Percentiles rank a stretch among this genome's conserved stretches.
These are phyloP conservation scores for Sebastes oblongus DNA, from an alignment of 2,797 vertebrate genomes.

Conservation along the genomic window DNA sequence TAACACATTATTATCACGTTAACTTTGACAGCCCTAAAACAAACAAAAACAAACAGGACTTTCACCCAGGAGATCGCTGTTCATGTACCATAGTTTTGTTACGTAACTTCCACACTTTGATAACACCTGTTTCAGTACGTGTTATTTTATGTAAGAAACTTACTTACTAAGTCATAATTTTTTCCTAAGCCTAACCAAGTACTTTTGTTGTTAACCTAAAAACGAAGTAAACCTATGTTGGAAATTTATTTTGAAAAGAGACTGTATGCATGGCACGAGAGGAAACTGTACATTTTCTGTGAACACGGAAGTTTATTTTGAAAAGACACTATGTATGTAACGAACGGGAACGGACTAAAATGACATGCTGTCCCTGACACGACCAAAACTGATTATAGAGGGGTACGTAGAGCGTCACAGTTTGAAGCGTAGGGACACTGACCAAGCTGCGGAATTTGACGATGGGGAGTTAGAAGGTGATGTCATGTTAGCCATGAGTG, in stretches of 20 bases:
- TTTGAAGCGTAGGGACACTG: no score
- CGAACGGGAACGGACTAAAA: background rate
- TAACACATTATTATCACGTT: no score
- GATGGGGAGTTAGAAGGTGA: background rate
- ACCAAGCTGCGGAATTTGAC: background rate
- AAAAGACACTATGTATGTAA: background rate
- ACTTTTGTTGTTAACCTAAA: background rate
- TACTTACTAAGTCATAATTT: background rate
- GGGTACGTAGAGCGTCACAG: no score
- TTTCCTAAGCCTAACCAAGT: background rate
- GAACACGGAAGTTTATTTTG: no score
- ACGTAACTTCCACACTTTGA: fast-evolving
- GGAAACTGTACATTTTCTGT: no score
- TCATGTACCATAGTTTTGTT: no score
- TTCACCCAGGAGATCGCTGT: no score
- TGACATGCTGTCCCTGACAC: background rate
- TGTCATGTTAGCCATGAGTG: background rate
- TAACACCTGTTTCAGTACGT: no score
- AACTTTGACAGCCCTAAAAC: no score
- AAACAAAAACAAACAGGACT: no score
- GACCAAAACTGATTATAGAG: no score
- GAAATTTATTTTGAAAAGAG: background rate
- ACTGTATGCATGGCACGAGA: background rate
- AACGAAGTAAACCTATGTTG: background rate
- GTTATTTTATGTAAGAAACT: no score